phyloP scores from a whole-genome alignment of 2,113 vertebrate genomes.

The Haemorhous mexicanus region DNA sequence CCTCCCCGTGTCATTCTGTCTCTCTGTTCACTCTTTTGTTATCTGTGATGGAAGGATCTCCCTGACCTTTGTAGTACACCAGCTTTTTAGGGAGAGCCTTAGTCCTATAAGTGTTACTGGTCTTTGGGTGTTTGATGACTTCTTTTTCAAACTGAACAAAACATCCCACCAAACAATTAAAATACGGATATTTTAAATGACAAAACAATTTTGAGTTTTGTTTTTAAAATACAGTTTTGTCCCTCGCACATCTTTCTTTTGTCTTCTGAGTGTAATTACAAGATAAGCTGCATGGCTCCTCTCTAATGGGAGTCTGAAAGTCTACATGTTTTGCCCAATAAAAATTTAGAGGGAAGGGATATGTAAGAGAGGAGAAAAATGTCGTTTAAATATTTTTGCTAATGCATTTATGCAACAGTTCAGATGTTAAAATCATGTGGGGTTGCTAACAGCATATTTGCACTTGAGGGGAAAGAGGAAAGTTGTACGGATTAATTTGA shows the following conservation, averaged over 20 bases:
- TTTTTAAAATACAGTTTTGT: background rate
- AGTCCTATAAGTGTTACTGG: background rate
- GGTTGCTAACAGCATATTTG: background rate
- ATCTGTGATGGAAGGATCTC: rapidly evolving
- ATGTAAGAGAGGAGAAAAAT: background rate
- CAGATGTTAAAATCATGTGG: background rate
- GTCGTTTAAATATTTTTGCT: background rate
- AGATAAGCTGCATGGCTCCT: background rate
- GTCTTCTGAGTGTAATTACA: background rate
- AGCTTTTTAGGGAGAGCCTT: background rate
- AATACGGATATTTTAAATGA: background rate
- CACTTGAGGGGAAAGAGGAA: background rate
- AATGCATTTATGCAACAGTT: background rate
- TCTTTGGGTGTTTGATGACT: background rate
- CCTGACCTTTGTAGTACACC: background rate
- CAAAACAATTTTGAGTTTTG: background rate
- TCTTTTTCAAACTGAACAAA: background rate
- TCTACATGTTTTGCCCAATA: background rate
- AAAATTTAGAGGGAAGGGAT: background rate
- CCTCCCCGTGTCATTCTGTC: background rate
- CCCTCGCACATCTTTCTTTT: rapidly evolving
- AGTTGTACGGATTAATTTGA: background rate
- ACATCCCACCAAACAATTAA: too few relatives aligned
- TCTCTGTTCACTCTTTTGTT: background rate
- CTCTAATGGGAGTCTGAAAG: background rate